phyloP scores from a whole-genome alignment of 2,888 invertebrate genomes.

The Conus canariensis region DNA sequence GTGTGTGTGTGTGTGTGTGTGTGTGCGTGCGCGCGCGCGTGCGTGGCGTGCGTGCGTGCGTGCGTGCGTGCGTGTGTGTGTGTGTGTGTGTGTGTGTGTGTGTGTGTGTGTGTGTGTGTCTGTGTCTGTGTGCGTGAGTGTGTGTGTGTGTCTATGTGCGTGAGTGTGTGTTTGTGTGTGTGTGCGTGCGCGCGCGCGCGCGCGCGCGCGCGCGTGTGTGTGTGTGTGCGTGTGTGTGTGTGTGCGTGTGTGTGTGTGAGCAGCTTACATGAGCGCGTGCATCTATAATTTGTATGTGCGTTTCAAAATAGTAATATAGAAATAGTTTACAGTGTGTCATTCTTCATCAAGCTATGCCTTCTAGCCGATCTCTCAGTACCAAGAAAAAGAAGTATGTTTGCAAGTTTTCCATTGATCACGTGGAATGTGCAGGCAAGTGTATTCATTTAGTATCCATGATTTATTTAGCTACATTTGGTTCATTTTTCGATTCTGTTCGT shows the following conservation, averaged over 20 bases:
- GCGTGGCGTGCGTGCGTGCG: neutral
- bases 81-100: slow-evolving; percentile 9
- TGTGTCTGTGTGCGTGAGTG: neutral
- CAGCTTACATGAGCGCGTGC: too few relatives aligned
- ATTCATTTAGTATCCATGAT: too few relatives aligned
- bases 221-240: slow-evolving; percentile 16
- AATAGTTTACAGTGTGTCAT: too few relatives aligned
- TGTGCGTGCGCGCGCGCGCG: slow-evolving; percentile 3
- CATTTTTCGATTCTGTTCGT: too few relatives aligned
- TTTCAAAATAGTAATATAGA: too few relatives aligned
- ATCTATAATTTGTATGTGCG: too few relatives aligned
- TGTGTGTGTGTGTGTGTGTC: neutral
- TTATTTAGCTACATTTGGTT: too few relatives aligned
- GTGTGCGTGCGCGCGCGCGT: neutral
- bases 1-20: neutral
- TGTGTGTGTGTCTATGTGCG: neutral
- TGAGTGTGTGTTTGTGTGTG: slow-evolving; percentile 27
- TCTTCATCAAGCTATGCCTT: too few relatives aligned
- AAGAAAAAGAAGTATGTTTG: too few relatives aligned
- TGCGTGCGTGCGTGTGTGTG: neutral
- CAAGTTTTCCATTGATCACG: too few relatives aligned
- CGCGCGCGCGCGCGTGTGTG: neutral
- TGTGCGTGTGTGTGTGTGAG: neutral
- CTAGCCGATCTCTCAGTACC: too few relatives aligned
- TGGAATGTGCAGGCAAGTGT: too few relatives aligned